These are phyloP conservation scores for Cerastis rubricosa DNA, from an alignment of 2,888 invertebrate genomes.

Conservation along the genomic window DNA sequence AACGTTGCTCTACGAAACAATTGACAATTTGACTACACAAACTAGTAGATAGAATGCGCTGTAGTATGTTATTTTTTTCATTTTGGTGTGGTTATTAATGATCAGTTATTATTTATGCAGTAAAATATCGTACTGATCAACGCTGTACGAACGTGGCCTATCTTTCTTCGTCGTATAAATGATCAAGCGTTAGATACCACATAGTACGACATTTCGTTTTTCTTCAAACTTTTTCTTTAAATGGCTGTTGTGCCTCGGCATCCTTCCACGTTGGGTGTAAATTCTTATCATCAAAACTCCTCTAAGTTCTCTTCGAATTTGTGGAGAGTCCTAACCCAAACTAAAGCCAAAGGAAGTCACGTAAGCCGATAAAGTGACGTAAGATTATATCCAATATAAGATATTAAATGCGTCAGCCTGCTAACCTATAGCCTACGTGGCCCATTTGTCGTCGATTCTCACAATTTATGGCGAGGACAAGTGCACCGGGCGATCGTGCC, in stretches of 20 bases:
- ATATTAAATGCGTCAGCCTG: conserved; percentile 41
- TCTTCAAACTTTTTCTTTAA: neutral
- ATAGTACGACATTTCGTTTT: neutral
- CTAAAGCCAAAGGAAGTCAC: conserved; percentile 20
- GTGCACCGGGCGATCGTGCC: neutral
- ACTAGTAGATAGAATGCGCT: too few species aligned
- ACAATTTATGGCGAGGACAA: conserved; percentile 31
- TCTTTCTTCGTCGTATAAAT: neutral
- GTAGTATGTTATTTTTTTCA: too few species aligned
- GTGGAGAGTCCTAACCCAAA: neutral
- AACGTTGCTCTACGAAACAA: too few species aligned
- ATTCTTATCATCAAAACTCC: neutral
- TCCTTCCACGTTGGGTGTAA: neutral
- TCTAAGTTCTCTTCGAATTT: neutral
- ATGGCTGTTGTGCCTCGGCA: neutral
- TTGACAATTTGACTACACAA: too few species aligned
- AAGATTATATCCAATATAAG: conserved; percentile 29
- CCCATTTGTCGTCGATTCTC: conserved; percentile 31
- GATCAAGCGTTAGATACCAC: neutral
- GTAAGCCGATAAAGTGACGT: conserved; percentile 43
- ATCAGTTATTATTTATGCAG: too few species aligned
- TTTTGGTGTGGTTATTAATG: too few species aligned
- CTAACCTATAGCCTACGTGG: conserved; percentile 52
- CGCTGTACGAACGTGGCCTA: neutral
- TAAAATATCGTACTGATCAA: neutral